Evolutionary conservation across 1,140 invertebrate species (phyloP).

Genomic region (Heliconius hewitsoni): DNA sequence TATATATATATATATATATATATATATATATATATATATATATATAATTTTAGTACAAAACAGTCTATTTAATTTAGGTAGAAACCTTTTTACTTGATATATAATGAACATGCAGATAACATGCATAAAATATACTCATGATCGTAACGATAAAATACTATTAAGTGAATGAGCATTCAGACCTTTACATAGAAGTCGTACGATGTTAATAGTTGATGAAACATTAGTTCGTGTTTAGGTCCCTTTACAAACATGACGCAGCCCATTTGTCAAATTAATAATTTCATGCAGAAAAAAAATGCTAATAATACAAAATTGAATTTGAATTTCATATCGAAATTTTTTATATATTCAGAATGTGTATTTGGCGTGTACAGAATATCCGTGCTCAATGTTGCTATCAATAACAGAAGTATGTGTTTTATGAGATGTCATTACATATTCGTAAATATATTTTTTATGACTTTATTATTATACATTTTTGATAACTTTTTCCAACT

Average conservation of each 20-base stretch:
- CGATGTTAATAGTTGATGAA: neutral
- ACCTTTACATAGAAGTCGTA: neutral
- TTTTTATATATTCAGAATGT: neutral
- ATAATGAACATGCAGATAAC: neutral
- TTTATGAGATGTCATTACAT: neutral
- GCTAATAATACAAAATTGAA: neutral
- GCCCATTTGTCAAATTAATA: slow-evolving; percentile 8
- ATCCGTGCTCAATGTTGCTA: neutral
- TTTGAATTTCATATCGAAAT: slow-evolving; percentile 12
- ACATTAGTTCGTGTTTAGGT: neutral
- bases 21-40: no score
- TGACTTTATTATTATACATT: neutral
- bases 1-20: no score
- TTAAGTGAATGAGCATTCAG: neutral
- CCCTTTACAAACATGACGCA: neutral
- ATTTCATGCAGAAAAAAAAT: neutral
- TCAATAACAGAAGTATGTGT: neutral
- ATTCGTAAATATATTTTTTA: neutral
- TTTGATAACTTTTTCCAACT: neutral
- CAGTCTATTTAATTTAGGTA: neutral
- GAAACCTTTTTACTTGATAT: neutral
- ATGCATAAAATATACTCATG: neutral
- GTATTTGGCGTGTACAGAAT: slow-evolving; percentile 2
- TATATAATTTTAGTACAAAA: no score
- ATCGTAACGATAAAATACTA: neutral